Evolutionary conservation across 2,797 vertebrate species (phyloP).

Genomic region (Channa striata): DNA sequence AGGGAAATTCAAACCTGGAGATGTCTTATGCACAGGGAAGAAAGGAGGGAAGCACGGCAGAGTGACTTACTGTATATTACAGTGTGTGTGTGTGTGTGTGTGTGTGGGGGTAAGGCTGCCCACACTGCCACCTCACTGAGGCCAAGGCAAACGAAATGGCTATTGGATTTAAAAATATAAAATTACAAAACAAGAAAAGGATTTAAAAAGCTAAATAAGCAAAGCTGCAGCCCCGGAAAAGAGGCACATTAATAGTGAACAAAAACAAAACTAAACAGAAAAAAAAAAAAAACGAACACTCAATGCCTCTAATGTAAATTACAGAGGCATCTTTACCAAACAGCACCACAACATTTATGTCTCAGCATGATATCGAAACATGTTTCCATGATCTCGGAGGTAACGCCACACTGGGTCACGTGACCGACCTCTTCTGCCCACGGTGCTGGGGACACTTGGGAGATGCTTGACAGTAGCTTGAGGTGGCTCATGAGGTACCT

Average conservation of each 20-base stretch:
- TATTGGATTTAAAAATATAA: slow-evolving; percentile 71
- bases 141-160: slow-evolving; percentile 61
- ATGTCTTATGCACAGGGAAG: slow-evolving; percentile 24
- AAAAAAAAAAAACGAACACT: neutral
- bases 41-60: neutral
- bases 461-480: neutral
- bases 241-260: slow-evolving; percentile 47
- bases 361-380: neutral
- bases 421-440: slow-evolving; percentile 4
- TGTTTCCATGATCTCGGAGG: slow-evolving; percentile 8
- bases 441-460: slow-evolving; percentile 5
- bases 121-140: slow-evolving; percentile 33
- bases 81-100: slow-evolving; percentile 5
- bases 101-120: slow-evolving; percentile 29
- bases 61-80: slow-evolving; percentile 5
- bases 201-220: slow-evolving; percentile 53
- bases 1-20: slow-evolving; percentile 32
- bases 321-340: slow-evolving; percentile 10
- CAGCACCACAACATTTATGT: slow-evolving; percentile 23
- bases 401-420: slow-evolving; percentile 4
- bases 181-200: slow-evolving; percentile 47
- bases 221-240: slow-evolving; percentile 46
- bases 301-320: neutral
- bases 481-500: slow-evolving; percentile 51
- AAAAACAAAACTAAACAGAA: slow-evolving; percentile 12